Evolutionary conservation across 2,797 vertebrate genomes (phyloP).

Genomic region (Odontamblyopus lacepedii): DNA sequence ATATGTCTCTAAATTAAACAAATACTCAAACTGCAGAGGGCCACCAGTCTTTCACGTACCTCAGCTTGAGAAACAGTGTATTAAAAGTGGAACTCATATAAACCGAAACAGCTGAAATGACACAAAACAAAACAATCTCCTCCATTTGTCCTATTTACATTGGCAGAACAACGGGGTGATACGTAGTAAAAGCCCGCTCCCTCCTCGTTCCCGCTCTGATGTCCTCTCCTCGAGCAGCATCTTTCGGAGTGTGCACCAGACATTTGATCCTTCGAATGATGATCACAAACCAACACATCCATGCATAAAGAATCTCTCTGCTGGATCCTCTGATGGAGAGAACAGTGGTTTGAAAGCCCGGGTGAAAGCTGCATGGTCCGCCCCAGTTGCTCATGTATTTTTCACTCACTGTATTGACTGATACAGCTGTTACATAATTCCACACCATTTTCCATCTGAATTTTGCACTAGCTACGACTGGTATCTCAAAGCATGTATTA

Average conservation of each 20-base stretch:
- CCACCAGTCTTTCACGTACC: too few species aligned
- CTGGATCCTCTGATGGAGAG: background rate
- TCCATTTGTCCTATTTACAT: background rate
- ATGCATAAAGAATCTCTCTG: slow-evolving; percentile 8
- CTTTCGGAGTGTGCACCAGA: background rate
- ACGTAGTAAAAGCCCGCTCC: background rate
- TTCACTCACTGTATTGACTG: slow-evolving; percentile 13
- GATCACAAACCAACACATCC: slow-evolving; percentile 14
- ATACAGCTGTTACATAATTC: slow-evolving; percentile 7
- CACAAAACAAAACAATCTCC: background rate
- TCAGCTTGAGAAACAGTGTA: too few species aligned
- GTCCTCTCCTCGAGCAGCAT: background rate
- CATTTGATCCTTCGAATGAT: slow-evolving; percentile 9
- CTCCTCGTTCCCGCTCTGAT: background rate
- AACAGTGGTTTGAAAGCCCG: background rate
- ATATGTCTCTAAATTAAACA: too few species aligned
- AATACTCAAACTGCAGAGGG: too few species aligned
- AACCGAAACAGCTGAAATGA: background rate
- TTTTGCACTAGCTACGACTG: slow-evolving; percentile 4
- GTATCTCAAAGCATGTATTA: slow-evolving; percentile 17
- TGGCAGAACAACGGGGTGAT: background rate
- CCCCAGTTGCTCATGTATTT: slow-evolving; percentile 11
- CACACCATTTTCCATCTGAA: background rate
- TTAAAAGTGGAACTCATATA: background rate
- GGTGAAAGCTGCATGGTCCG: slow-evolving; percentile 2